Conservation (phyloP, 2,888 invertebrate genomes). For the Lepidocyrtinus sp. region DNA sequence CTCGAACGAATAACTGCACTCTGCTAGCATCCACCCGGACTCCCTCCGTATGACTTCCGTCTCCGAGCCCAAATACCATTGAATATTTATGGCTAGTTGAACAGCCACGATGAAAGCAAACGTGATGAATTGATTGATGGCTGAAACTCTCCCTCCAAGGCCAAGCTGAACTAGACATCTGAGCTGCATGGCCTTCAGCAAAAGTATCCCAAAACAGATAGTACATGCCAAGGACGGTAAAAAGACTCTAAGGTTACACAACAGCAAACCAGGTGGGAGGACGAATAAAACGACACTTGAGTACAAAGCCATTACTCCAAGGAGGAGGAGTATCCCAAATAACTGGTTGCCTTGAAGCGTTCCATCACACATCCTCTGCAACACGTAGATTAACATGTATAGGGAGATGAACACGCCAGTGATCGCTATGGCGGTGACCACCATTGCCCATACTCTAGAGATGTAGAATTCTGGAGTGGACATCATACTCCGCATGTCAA, state of each 20-base stretch:
- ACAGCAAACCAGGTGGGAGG: conserved; percentile 70
- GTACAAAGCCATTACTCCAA: conserved; percentile 71
- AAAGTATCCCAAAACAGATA: conserved; percentile 72
- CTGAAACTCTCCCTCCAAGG: conserved; percentile 72
- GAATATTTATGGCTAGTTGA: conserved; percentile 71
- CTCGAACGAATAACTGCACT: conserved; percentile 70
- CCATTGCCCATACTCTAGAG: conserved; percentile 71
- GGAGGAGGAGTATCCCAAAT: conserved; percentile 71
- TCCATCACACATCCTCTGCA: conserved; percentile 72
- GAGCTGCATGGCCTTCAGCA: conserved; percentile 72
- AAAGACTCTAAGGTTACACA: conserved; percentile 71
- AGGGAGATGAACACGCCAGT: conserved; percentile 71
- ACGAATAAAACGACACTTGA: conserved; percentile 71
- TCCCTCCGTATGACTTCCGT: conserved; percentile 50
- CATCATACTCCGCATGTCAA: conserved; percentile 66
- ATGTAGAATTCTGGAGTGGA: conserved; percentile 70
- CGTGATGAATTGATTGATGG: conserved; percentile 71
- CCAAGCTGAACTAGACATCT: conserved; percentile 72
- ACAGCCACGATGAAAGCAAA: conserved; percentile 71
- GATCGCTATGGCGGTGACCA: conserved; percentile 71
- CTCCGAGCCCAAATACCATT: conserved; percentile 71
- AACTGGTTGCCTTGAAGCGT: conserved; percentile 71
- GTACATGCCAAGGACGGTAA: conserved; percentile 71
- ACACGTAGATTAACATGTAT: conserved; percentile 72
- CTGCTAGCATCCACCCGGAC: conserved; percentile 57